Conservation (phyloP, 2,113 vertebrate genomes). For the Colaptes auratus region DNA sequence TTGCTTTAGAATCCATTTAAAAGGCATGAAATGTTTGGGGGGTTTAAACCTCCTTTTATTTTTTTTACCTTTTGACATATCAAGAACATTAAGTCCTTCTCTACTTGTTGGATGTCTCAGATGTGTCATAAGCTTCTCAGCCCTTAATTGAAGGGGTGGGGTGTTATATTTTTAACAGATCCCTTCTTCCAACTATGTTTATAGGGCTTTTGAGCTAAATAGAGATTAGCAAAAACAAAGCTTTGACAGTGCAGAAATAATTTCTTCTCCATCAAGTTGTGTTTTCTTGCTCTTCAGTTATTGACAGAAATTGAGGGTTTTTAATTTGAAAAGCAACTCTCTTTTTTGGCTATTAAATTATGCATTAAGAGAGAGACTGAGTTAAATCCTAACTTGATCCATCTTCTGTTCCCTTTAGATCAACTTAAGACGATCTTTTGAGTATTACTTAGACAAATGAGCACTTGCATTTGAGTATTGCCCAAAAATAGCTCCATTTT, state of each 20-base stretch:
- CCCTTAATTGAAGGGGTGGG: constrained; percentile 67
- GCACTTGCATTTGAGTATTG: neutral
- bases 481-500: constrained; percentile 35
- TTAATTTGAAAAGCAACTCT: neutral
- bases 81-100: constrained; percentile 49
- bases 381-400: constrained; percentile 4
- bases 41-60: neutral
- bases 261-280: neutral
- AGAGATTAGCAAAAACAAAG: constrained; percentile 40
- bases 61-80: constrained; percentile 32
- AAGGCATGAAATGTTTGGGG: neutral
- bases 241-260: neutral
- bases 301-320: neutral
- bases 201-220: constrained; percentile 60
- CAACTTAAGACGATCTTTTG: constrained; percentile 21
- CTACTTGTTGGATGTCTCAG: constrained; percentile 57
- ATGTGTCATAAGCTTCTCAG: constrained; percentile 67
- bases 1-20: constrained; percentile 29
- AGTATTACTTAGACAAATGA: constrained; percentile 15
- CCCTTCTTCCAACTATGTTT: constrained; percentile 59
- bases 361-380: neutral
- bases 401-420: constrained; percentile 31
- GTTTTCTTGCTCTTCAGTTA: neutral
- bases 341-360: neutral
- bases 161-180: constrained; percentile 71